These are phyloP conservation scores for Climacteris rufus DNA, from an alignment of 2,113 vertebrate species.

Conservation along the genomic window DNA sequence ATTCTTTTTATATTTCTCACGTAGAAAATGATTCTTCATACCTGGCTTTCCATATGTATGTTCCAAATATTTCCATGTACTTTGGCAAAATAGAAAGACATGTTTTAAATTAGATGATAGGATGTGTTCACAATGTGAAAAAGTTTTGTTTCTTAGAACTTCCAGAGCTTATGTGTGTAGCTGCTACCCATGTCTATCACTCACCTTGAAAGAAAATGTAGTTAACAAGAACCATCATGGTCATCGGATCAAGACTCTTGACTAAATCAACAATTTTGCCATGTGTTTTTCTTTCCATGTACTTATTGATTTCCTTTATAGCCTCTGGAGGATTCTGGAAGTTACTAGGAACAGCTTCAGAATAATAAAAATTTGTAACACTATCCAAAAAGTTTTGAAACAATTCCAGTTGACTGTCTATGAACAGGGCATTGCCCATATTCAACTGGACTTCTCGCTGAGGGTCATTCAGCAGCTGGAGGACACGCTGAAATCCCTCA, in stretches of 20 bases:
- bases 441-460: constrained; percentile 37
- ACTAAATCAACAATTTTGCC: constrained; percentile 76
- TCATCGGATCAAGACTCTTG: constrained; percentile 41
- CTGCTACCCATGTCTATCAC: background rate
- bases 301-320: constrained; percentile 73
- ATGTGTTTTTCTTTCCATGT: constrained; percentile 75
- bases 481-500: constrained; percentile 68
- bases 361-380: constrained; percentile 60
- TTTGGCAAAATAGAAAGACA: background rate
- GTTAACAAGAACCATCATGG: constrained; percentile 78
- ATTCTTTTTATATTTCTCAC: background rate
- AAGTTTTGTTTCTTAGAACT: background rate
- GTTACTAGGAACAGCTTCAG: constrained; percentile 65
- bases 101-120: background rate
- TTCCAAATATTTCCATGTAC: background rate
- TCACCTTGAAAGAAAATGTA: constrained; percentile 82
- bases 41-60: no score
- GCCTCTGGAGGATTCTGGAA: constrained; percentile 68
- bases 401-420: constrained; percentile 56
- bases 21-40: background rate
- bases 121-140: background rate
- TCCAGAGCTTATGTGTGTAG: background rate
- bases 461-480: constrained; percentile 64
- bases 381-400: constrained; percentile 63
- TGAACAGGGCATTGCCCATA: constrained; percentile 71